Evolutionary conservation across 2,888 invertebrate genomes (phyloP), one percentile per base, ranked within the genome.

Genomic region (Julus scandinavius): DNA sequence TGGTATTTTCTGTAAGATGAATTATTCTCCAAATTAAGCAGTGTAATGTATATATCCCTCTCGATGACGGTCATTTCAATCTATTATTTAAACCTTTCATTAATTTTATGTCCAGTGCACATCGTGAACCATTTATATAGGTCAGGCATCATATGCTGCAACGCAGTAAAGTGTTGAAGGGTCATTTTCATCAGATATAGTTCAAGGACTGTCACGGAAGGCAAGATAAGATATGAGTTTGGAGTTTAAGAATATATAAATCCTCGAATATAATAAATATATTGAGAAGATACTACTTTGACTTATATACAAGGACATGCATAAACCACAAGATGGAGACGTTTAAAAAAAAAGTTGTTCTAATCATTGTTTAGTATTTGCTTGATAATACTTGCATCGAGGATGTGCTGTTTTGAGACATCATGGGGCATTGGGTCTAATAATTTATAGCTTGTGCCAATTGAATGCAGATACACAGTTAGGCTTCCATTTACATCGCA

Each of bases 351-450:
- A 54, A 54, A 54, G 54, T 54, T 54, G 45, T 45, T 45, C 45
- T 7, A 45, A 45, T 45, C 45, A 45, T 45, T 45, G n/a, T 63
- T 63, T n/a, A 63, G 17, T n/a, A n/a, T 63, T 63, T n/a, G 6
- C 6, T 63, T 63, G 58, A n/a, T 63, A 63, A n/a, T n/a, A n/a
- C n/a, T n/a, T 63, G 17, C n/a, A 17, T 17, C 11, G 58, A n/a
- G 58, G 6, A n/a, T 72, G 20, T 29, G 72, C 4, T 72, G 72
- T 20, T 72, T 72, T 72, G 72, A 29, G 72, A n/a, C 72, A 72
- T 72, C 72, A 72, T 72, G 72, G 72, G 72, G 72, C 72, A 29
- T 72, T 72, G 72, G 29, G 72, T 72, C 72, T 72, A 72, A 9
- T 54, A 54, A 72, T 72, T 72, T 72, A 72, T 72, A 29, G 72